Percentiles rank a stretch among this genome's conserved stretches.
Conservation (phyloP, 2,113 vertebrate species). For the human (Homo sapiens) region GRCh38 chr11:126949501-126950000, state of each 20-base stretch:
- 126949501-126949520: conserved; percentile 65
- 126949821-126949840: conserved; percentile 76
- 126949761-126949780: neutral
- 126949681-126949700: conserved; percentile 72
- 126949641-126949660: conserved; percentile 72
- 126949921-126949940: conserved; percentile 76
- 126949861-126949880: conserved; percentile 61
- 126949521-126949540: conserved; percentile 59
- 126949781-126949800: conserved; percentile 65
- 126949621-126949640: conserved; percentile 77
- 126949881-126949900: conserved; percentile 75
- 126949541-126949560: conserved; percentile 10
- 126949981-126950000: conserved; percentile 51
- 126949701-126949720: conserved; percentile 69
- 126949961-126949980: conserved; percentile 68
- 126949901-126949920: conserved; percentile 74
- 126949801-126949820: conserved; percentile 68
- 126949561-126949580: conserved; percentile 79
- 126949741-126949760: conserved; percentile 63
- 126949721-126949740: conserved; percentile 71
- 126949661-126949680: conserved; percentile 65
- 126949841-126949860: conserved; percentile 63
- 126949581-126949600: conserved; percentile 76
- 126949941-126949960: conserved; percentile 61
- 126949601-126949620: conserved; percentile 63